Evolutionary conservation across 2,888 invertebrate species (phyloP).

Genomic region (Netelia melanura): DNA sequence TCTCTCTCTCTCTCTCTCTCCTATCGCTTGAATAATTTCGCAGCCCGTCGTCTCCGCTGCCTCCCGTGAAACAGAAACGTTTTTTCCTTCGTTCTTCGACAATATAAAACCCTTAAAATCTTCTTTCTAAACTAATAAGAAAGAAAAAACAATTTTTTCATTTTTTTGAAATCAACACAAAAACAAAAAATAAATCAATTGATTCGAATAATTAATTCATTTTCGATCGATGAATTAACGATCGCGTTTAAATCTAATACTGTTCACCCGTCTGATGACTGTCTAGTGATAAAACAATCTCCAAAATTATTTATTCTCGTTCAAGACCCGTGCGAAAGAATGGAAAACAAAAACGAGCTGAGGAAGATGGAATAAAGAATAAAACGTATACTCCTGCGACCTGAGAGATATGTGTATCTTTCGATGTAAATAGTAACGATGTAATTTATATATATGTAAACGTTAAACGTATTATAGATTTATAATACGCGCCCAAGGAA

Average conservation of each 20-base stretch:
- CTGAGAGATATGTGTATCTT: constrained; percentile 69
- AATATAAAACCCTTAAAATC: constrained; percentile 8
- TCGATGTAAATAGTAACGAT: constrained; percentile 80
- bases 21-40: constrained; percentile 65
- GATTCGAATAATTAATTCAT: not conserved
- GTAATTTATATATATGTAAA: constrained; percentile 81
- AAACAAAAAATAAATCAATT: constrained; percentile 13
- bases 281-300: not conserved
- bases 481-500: constrained; percentile 76
- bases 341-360: constrained; percentile 6
- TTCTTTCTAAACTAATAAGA: constrained; percentile 1
- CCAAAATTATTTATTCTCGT: constrained; percentile 48
- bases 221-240: not conserved
- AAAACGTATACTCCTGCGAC: constrained; percentile 65
- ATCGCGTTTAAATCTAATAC: not conserved
- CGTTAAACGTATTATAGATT: constrained; percentile 77
- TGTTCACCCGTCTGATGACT: not conserved
- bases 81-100: constrained; percentile 36
- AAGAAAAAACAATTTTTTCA: constrained; percentile 1
- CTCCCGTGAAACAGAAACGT: constrained; percentile 49
- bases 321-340: constrained; percentile 40
- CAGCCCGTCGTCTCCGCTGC: constrained; percentile 56
- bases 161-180: not conserved
- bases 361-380: constrained; percentile 38
- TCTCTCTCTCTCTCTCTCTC: not conserved